Percentiles rank a stretch among this genome's conserved stretches.
phyloP scores from a whole-genome alignment of 2,888 invertebrate species.

The Latheticus oryzae region DNA sequence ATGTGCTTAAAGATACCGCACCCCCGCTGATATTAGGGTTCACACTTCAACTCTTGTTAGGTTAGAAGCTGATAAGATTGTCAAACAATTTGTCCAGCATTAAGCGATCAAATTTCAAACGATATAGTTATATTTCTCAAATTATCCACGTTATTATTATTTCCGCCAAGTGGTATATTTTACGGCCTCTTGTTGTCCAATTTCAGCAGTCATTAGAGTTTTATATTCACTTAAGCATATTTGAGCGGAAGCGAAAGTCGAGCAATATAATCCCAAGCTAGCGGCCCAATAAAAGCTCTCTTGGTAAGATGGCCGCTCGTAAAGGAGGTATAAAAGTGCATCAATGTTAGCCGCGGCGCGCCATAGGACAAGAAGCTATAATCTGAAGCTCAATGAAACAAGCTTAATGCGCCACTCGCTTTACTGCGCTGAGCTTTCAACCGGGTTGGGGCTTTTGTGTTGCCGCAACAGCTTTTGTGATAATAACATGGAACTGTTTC shows the following conservation, averaged over 20 bases:
- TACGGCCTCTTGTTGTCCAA: constrained; percentile 9
- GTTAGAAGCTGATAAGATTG: constrained; percentile 44
- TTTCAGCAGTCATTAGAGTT: constrained; percentile 39
- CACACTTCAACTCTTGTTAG: constrained; percentile 50
- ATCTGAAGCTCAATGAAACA: constrained; percentile 62
- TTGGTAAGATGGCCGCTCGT: constrained; percentile 62
- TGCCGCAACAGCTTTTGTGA: constrained; percentile 61
- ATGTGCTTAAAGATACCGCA: constrained; percentile 59
- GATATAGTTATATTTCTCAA: no score
- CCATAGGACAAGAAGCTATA: constrained; percentile 62
- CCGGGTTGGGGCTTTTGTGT: constrained; percentile 58
- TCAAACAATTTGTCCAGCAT: constrained; percentile 45
- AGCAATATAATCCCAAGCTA: constrained; percentile 46
- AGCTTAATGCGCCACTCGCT: constrained; percentile 61
- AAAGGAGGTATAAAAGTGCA: constrained; percentile 62
- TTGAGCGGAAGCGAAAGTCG: constrained; percentile 42
- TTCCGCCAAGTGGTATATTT: background rate
- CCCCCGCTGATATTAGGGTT: constrained; percentile 52
- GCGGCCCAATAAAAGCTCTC: constrained; percentile 52
- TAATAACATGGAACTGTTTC: constrained; percentile 60
- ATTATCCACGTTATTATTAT: no score
- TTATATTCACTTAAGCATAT: constrained; percentile 46
- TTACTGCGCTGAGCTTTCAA: constrained; percentile 62
- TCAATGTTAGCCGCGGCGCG: constrained; percentile 57
- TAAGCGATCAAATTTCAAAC: constrained; percentile 12